A percentile compares a stretch with the other conserved stretches of the same genome.
phyloP scores from a whole-genome alignment of 2,888 invertebrate genomes.

The Podabrus alpinus region DNA sequence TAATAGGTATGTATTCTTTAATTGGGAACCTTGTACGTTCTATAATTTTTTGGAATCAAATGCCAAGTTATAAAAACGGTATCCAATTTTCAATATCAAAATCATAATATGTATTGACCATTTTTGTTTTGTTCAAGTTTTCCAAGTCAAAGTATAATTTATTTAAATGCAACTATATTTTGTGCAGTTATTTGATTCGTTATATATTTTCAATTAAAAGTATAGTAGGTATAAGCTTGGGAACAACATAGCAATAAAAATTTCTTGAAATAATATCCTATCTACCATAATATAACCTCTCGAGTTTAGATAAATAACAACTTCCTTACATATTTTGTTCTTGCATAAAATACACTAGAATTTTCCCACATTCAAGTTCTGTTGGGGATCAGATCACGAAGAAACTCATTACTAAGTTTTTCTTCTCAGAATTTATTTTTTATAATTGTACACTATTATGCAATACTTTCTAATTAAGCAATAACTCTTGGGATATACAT shows the following conservation, averaged over 20 bases:
- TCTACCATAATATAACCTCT: background rate
- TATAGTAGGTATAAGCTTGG: background rate
- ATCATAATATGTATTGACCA: too few relatives aligned
- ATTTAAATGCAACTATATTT: too few relatives aligned
- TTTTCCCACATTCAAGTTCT: background rate
- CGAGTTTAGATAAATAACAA: background rate
- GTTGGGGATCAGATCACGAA: background rate
- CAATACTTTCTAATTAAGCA: background rate
- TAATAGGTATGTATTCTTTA: too few relatives aligned
- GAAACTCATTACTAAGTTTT: background rate
- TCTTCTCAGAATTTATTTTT: background rate
- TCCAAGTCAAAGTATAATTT: too few relatives aligned
- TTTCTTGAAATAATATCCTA: background rate
- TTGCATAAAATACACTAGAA: background rate
- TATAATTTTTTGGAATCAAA: too few relatives aligned
- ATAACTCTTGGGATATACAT: background rate
- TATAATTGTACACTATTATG: background rate
- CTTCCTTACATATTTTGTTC: background rate
- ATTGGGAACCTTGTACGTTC: too few relatives aligned
- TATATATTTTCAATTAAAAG: background rate
- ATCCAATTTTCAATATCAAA: too few relatives aligned
- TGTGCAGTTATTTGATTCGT: too few relatives aligned
- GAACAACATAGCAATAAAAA: background rate
- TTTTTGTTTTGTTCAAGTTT: too few relatives aligned
- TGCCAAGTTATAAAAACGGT: too few relatives aligned